Conservation (phyloP, 1,140 invertebrate genomes). For the Cydia splendana region DNA sequence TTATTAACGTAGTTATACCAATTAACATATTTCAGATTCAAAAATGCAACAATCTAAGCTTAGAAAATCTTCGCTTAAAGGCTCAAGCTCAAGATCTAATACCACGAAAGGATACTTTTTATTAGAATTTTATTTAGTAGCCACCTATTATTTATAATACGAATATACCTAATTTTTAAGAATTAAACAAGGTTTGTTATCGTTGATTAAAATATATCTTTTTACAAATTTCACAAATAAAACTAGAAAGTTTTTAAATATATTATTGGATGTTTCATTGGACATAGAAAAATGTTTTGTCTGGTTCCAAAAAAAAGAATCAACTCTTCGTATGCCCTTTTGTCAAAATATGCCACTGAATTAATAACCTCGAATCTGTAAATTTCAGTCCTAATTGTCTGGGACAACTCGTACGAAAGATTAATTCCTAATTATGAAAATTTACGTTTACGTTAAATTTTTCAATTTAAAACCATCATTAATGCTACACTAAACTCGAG, state of each 20-base stretch:
- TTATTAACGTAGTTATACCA: background rate
- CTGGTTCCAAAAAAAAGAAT: too few relatives aligned
- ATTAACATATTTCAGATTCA: conserved; percentile 50
- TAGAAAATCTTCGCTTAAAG: conserved; percentile 64
- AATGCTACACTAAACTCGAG: background rate
- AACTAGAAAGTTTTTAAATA: too few relatives aligned
- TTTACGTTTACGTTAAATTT: background rate
- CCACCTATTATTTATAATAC: background rate
- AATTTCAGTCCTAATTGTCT: too few relatives aligned
- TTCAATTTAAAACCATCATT: background rate
- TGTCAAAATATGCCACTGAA: too few relatives aligned
- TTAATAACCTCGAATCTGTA: too few relatives aligned
- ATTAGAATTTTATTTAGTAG: conserved; percentile 2
- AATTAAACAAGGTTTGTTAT: background rate
- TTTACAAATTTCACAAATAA: background rate
- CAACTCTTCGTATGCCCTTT: too few relatives aligned
- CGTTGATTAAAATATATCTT: background rate
- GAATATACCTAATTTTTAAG: background rate
- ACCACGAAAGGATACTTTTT: conserved; percentile 13
- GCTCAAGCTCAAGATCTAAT: conserved; percentile 45
- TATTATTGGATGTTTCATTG: too few relatives aligned
- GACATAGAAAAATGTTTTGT: too few relatives aligned
- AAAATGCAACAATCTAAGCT: conserved; percentile 58
- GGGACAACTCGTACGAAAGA: too few relatives aligned
- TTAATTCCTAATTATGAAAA: too few relatives aligned